These are phyloP conservation scores for Morphnarchus princeps DNA, from an alignment of 2,113 vertebrate species.

Conservation along the genomic window DNA sequence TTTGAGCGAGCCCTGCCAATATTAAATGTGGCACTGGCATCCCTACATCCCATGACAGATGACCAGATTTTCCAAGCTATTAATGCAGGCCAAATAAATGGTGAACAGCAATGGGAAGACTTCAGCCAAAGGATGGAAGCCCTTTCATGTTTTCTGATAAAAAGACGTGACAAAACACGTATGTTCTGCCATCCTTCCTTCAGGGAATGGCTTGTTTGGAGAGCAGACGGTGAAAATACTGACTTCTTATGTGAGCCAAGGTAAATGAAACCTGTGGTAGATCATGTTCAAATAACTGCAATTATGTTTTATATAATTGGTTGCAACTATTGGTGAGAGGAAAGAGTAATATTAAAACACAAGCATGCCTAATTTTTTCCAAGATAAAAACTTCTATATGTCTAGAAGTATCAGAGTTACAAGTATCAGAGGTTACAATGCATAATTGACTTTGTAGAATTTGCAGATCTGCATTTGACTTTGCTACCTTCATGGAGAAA, in stretches of 20 bases:
- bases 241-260: conserved; percentile 97
- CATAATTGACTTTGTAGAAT: neutral
- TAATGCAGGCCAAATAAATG: conserved; percentile 81
- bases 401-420: neutral
- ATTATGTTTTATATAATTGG: neutral
- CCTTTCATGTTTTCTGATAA: conserved; percentile 91
- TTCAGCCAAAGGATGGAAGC: conserved; percentile 93
- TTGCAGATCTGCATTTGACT: neutral
- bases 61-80: conserved; percentile 96
- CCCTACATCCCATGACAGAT: conserved; percentile 95
- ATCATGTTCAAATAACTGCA: neutral
- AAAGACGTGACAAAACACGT: conserved; percentile 91
- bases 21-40: conserved; percentile 90
- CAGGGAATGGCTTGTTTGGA: conserved; percentile 97
- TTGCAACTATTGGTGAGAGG: neutral
- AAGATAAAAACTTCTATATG: neutral
- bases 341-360: neutral
- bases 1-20: conserved; percentile 92
- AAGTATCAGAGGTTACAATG: neutral
- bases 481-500: neutral
- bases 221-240: conserved; percentile 90
- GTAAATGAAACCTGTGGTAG: conserved; percentile 60
- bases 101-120: conserved; percentile 91
- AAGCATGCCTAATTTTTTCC: neutral
- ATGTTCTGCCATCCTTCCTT: conserved; percentile 99